Evolutionary conservation across 2,113 vertebrate species (phyloP), one percentile per base, ranked within the genome.

Genomic region (Gyps fulvus): DNA sequence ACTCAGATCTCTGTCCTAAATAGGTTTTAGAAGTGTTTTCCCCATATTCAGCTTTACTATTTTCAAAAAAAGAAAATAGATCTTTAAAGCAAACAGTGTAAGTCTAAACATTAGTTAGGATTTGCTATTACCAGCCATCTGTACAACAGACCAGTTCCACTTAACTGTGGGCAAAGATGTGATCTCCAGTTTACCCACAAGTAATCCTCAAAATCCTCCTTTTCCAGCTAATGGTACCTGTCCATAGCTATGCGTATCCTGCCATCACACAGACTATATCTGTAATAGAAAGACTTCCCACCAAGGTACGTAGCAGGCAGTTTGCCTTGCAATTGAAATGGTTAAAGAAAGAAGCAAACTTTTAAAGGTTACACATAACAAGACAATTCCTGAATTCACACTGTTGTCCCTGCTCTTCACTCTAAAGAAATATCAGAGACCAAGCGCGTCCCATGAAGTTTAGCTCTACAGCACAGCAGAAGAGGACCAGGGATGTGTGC

Each of bases 261-360:
- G 15, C 31, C 1, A 0, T 31, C 73, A 38, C 34, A 57, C 29
- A 49, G 42, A 34, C 45, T 42, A 0, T 22, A 43, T 22, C 31
- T 55, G 19, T 18, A 73, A 55, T 1, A 52, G 40, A 32, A 50
- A 79, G 17, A 40, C 54, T 34, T 82, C 19, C 25, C 36, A 40
- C 16, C n/a, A 32, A 76, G 32, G 11, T n/a, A 38, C 2, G 1
- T 3, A 63, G 32, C 62, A 62, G 52, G 11, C 34, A 77, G 11
- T 16, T 58, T 72, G 58, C 47, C 31, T 84, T 27, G 21, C 55
- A 65, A 34, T 7, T 45, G 11, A 27, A 89, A 74, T 8, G 8
- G 15, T 82, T 61, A 34, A 61, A 52, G 42, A 47, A 22, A 73
- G 17, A 79, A 70, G 36, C 14, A 61, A 43, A 65, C 57, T 45